Base-by-base conservation (phyloP, 2,113 vertebrate species). In the Syngnathoides biaculeatus region DNA sequence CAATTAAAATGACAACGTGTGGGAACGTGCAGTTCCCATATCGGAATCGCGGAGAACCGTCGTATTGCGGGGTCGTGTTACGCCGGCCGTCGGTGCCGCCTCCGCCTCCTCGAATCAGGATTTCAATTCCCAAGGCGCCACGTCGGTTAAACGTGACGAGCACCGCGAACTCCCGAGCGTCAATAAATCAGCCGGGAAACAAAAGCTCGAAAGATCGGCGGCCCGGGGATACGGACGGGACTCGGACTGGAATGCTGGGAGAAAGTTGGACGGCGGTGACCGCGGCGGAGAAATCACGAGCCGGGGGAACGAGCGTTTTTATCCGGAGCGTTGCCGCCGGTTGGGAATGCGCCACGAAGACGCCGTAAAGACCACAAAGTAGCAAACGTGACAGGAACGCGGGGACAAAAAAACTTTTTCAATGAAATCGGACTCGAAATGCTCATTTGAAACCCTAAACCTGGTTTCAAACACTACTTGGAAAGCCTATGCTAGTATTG, bases 121-220 rank as follows among this genome's bases (percentile, higher is more conserved):
- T 64, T 62, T 79, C 64, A 69, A 80, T 59, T n/a, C 69, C 69
- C 17, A 62, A 72, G 63, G 65, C 72, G 79, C 76, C 74, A 66
- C 74, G 30, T 35, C 30, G 72, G 59, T 80, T n/a, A n/a, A 76
- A 71, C 24, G 65, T 45, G n/a, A 26, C n/a, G 22, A 27, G 13
- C 22, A 73, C 75, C 65, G 58, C 82, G 85, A 84, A 84, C 79
- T 72, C 69, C 65, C 40, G 66, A 66, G 70, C 71, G 79, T 84
- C 88, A 87, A 86, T 90, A 89, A 87, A 86, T 90, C 87, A 85
- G 79, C 61, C 68, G 10, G 59, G 35, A 82, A 57, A 92, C 86
- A 89, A 90, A 89, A 86, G 86, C 79, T 83, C 86, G 82, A 88
- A 87, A 81, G 83, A 77, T 83, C 72, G 52, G 82, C 75, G 81